A percentile compares a stretch with the other conserved stretches of the same genome.
These are phyloP conservation scores for Sphinx pinastri DNA, from an alignment of 2,888 invertebrate species.

Conservation along the genomic window DNA sequence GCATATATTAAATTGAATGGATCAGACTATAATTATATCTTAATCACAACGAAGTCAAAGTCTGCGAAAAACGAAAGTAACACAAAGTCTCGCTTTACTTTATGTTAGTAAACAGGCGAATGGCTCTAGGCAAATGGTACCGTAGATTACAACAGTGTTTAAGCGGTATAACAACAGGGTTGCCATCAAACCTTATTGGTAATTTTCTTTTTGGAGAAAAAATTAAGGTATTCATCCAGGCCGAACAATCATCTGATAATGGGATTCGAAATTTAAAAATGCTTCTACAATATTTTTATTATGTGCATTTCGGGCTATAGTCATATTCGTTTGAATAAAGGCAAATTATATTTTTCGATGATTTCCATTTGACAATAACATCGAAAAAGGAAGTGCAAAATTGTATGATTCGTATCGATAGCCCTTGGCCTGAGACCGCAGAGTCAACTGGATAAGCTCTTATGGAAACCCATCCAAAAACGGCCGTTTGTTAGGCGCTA, in stretches of 20 bases:
- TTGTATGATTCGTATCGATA: neutral
- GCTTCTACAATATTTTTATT: too few relatives aligned
- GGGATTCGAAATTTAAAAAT: too few relatives aligned
- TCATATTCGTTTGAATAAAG: neutral
- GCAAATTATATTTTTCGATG: neutral
- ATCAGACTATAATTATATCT: conserved; percentile 13
- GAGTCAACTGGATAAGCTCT: neutral
- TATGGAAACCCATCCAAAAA: conserved; percentile 13
- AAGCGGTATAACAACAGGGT: conserved; percentile 45
- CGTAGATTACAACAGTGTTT: conserved; percentile 54
- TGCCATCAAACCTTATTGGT: conserved; percentile 33
- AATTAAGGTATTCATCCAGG: neutral
- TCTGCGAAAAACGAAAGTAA: conserved; percentile 38
- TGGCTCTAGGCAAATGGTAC: conserved; percentile 55
- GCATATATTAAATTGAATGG: neutral
- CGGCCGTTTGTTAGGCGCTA: conserved; percentile 13
- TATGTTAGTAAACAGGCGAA: conserved; percentile 54
- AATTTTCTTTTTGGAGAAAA: neutral
- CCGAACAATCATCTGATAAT: too few relatives aligned
- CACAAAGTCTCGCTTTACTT: conserved; percentile 39
- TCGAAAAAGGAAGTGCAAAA: neutral
- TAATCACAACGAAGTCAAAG: conserved; percentile 2
- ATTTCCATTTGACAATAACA: neutral
- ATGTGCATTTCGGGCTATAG: too few relatives aligned
- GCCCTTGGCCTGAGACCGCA: neutral